phyloP scores from a whole-genome alignment of 2,888 invertebrate genomes.

The Tromatobia lineatoria region DNA sequence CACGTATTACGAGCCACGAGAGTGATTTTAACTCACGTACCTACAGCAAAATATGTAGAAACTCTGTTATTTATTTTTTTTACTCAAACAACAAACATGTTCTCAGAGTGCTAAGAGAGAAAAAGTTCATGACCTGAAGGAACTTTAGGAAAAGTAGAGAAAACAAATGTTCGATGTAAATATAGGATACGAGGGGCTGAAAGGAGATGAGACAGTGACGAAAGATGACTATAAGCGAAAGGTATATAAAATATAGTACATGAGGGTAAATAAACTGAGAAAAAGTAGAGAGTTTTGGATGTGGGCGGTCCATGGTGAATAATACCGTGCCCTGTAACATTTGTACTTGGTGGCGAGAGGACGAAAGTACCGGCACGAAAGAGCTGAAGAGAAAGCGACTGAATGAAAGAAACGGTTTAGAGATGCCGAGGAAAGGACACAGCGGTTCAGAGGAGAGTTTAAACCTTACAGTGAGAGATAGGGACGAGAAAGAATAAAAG shows the following conservation, averaged over 20 bases:
- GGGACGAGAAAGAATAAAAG: constrained; percentile 20
- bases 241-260: background rate
- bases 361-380: background rate
- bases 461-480: constrained; percentile 9
- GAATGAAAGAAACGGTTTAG: constrained; percentile 34
- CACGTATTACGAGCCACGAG: background rate
- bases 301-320: constrained; percentile 2
- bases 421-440: constrained; percentile 17
- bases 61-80: background rate
- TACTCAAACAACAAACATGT: background rate
- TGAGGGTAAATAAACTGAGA: background rate
- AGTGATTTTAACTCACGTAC: background rate
- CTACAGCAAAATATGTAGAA: too few species aligned
- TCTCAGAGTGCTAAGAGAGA: background rate
- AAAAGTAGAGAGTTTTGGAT: background rate
- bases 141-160: background rate
- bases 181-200: background rate
- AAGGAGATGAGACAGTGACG: background rate
- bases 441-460: constrained; percentile 20
- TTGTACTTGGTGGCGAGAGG: constrained; percentile 9
- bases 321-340: constrained; percentile 25
- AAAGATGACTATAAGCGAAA: background rate
- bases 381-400: constrained; percentile 33
- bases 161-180: background rate
- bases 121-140: constrained; percentile 1